Conservation (phyloP, 2,888 invertebrate species). For the Hydroisotoma schaefferi region DNA sequence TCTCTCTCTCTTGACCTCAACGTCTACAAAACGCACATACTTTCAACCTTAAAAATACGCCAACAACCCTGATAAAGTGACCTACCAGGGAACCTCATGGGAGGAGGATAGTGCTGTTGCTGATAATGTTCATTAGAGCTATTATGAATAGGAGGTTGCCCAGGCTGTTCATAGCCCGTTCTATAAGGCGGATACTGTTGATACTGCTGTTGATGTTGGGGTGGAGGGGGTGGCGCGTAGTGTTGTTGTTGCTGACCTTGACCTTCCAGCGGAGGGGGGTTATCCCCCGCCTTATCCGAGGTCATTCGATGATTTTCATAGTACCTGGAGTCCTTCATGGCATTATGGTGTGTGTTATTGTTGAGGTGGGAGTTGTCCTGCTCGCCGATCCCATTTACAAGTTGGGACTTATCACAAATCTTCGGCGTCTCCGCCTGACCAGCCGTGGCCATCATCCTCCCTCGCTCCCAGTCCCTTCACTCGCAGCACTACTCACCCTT, state of each 20-base stretch:
- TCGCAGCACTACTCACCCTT: conserved; percentile 18
- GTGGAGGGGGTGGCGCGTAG: conserved; percentile 29
- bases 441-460: conserved; percentile 32
- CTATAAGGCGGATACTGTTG: conserved; percentile 41
- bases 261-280: background rate
- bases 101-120: conserved; percentile 40
- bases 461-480: conserved; percentile 14
- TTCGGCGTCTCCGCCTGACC: conserved; percentile 40
- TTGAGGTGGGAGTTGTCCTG: conserved; percentile 3
- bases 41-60: background rate
- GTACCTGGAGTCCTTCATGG: conserved; percentile 9
- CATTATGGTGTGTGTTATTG: conserved; percentile 13
- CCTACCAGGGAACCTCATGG: conserved; percentile 48
- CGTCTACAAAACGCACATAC: background rate
- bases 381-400: conserved; percentile 5
- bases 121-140: conserved; percentile 37
- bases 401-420: conserved; percentile 11
- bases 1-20: too few species aligned
- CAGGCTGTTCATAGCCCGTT: conserved; percentile 35
- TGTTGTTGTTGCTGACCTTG: conserved; percentile 33
- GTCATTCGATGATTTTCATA: background rate
- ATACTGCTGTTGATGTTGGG: conserved; percentile 35
- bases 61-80: background rate
- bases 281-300: background rate
- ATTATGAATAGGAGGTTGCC: conserved; percentile 32